Conservation (phyloP, 2,797 vertebrate genomes). For the Leptoclinus maculatus region DNA sequence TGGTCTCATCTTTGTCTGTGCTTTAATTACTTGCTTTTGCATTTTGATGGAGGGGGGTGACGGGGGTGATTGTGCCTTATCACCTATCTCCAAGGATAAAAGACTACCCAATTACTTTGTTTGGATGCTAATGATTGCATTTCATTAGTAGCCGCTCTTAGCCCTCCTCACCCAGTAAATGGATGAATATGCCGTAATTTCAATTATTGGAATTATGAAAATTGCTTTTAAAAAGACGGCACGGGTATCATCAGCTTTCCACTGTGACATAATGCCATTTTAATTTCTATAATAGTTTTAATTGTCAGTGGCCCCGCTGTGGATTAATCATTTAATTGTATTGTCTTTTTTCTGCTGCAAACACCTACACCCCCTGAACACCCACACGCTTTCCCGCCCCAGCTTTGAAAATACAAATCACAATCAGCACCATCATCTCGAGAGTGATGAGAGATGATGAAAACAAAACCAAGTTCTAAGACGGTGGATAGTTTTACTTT, state of each 20-base stretch:
- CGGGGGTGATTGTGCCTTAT: slow-evolving; percentile 98
- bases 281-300: slow-evolving; percentile 99
- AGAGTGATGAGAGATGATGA: slow-evolving; percentile 64
- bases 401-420: slow-evolving; percentile 90
- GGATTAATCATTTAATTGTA: slow-evolving; percentile 99
- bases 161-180: slow-evolving; percentile 99
- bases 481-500: slow-evolving; percentile 23
- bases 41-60: slow-evolving; percentile 95
- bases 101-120: slow-evolving; percentile 99
- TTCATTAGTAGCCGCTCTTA: slow-evolving; percentile 99
- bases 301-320: slow-evolving; percentile 95
- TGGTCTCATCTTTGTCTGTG: slow-evolving; percentile 96
- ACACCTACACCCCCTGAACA: slow-evolving; percentile 82
- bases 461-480: slow-evolving; percentile 71
- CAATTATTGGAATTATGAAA: slow-evolving; percentile 99
- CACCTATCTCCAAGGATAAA: slow-evolving; percentile 95
- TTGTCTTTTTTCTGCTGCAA: slow-evolving; percentile 92
- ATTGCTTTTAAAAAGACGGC: slow-evolving; percentile 98
- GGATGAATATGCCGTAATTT: slow-evolving; percentile 99
- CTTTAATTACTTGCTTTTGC: slow-evolving; percentile 99
- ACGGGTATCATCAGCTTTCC: slow-evolving; percentile 98
- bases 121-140: slow-evolving; percentile 99
- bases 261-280: slow-evolving; percentile 99
- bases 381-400: slow-evolving; percentile 79
- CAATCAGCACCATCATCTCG: slow-evolving; percentile 84